Evolutionary conservation across 2,797 vertebrate species (phyloP), one percentile per base, ranked within the genome.

Genomic region (Scleropages formosus): DNA sequence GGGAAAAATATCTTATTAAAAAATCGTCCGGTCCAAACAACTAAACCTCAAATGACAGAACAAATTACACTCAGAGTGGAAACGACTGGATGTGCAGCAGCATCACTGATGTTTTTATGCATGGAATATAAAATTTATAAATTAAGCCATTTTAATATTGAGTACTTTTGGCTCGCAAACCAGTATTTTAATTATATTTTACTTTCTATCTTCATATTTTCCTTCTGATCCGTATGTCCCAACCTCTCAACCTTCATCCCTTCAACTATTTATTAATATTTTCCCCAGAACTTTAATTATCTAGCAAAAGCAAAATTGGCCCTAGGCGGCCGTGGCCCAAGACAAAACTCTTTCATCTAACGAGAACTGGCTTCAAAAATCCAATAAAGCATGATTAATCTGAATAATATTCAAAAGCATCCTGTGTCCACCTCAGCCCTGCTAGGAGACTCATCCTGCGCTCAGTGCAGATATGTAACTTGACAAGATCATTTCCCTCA

Each of bases 151-250:
- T 39, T 6, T 39, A 39, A 39, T 39, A 31, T 6, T 39, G 31
- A 39, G 31, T 39, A 31, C 31, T 39, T 39, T 39, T 39, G 31
- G 31, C 31, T 39, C 31, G 39, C 31, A 39, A 39, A 39, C 31
- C 6, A 39, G 31, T 39, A 39, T 39, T 39, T 39, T 39, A 70
- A 12, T 51, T 44, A 68, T 68, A 56, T 27, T 27, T 56, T 71
- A 71, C 53, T 71, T 71, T 18, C 71, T 16, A 71, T 16, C 26
- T 24, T 71, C 68, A 71, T 71, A 71, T 31, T 56, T 39, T 39
- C 6, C 31, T 39, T 39, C 31, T 39, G 31, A 39, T 39, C 31
- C 6, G 6, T 39, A 39, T 39, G 31, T 39, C 22, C 24, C 16
- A 68, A 68, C 46, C 66, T 68, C 47, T 47, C 20, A 68, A 7